phyloP scores from a whole-genome alignment of 2,113 vertebrate species.

The Hippocampus comes region DNA sequence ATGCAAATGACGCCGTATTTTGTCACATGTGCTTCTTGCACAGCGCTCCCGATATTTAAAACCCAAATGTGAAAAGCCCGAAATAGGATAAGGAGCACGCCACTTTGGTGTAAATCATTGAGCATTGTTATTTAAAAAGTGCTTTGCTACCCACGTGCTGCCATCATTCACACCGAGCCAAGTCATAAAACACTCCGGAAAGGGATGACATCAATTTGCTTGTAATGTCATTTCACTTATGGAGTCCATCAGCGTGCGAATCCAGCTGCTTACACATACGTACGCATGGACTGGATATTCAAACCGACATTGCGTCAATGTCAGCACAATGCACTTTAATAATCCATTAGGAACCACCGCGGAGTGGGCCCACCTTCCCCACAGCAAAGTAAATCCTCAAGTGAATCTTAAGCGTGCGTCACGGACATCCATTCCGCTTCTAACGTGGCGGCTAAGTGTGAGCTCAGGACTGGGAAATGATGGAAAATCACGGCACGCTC shows the following conservation, averaged over 20 bases:
- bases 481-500: background rate
- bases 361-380: background rate
- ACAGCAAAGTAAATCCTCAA: background rate
- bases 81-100: background rate
- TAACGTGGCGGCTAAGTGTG: background rate
- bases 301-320: background rate
- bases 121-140: background rate
- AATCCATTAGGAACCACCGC: conserved; percentile 1
- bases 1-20: background rate
- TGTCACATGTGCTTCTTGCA: background rate
- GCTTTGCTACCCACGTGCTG: background rate
- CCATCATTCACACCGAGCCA: background rate
- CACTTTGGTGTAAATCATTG: background rate
- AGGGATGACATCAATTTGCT: background rate
- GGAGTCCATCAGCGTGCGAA: background rate
- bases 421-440: background rate
- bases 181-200: background rate
- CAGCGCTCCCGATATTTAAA: background rate
- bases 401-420: background rate
- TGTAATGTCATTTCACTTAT: conserved; percentile 2
- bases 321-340: conserved; percentile 4
- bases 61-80: background rate
- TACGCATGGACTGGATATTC: background rate
- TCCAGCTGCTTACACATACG: background rate
- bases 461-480: background rate